phyloP scores from a whole-genome alignment of 2,888 invertebrate genomes.

The Phalera bucephala region DNA sequence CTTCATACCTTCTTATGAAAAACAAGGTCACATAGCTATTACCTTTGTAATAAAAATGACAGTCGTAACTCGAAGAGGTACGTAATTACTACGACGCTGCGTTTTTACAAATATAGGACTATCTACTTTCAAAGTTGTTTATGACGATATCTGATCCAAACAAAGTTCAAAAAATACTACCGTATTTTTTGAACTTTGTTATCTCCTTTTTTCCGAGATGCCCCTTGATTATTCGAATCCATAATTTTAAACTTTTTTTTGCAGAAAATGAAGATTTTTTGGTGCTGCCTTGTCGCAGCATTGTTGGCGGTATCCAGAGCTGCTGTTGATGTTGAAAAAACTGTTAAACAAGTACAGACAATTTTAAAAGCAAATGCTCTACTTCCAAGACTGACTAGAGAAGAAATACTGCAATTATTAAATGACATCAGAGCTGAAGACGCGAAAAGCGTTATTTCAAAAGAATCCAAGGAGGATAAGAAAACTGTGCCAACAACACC shows the following conservation, averaged over 20 bases:
- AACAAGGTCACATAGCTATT: too few relatives aligned
- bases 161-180: too few relatives aligned
- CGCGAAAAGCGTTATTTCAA: conserved; percentile 44
- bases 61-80: conserved; percentile 2
- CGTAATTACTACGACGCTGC: conserved; percentile 2
- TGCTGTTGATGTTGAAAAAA: conserved; percentile 81
- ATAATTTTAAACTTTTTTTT: conserved; percentile 32
- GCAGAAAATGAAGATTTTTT: conserved; percentile 68
- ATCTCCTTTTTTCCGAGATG: not conserved
- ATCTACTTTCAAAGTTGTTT: conserved; percentile 9
- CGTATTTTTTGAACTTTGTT: not conserved
- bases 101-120: conserved; percentile 8
- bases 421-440: conserved; percentile 85
- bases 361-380: conserved; percentile 83
- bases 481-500: conserved; percentile 37
- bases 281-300: conserved; percentile 54
- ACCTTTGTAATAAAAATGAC: not conserved
- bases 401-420: conserved; percentile 86
- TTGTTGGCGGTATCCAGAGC: conserved; percentile 38
- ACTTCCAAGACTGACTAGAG: conserved; percentile 85
- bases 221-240: not conserved
- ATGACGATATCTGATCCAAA: conserved; percentile 11
- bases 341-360: conserved; percentile 86
- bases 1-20: too few relatives aligned
- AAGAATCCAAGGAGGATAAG: conserved; percentile 39